These are phyloP conservation scores for Auanema freiburgensis DNA, from an alignment of 2,888 invertebrate species.

Conservation along the genomic window DNA sequence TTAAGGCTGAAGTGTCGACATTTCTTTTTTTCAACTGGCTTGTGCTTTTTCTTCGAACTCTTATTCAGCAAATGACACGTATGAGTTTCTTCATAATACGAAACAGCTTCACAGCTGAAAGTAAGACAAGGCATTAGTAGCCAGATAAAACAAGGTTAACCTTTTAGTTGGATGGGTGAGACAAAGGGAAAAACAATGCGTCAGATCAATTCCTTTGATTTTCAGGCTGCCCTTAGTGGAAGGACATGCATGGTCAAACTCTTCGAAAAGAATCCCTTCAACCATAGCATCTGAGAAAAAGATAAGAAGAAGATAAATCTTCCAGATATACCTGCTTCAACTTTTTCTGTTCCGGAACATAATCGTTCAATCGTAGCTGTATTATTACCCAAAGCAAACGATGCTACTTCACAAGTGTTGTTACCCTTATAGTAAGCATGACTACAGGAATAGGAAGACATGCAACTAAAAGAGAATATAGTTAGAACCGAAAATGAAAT, in stretches of 20 bases:
- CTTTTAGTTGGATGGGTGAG: conserved; percentile 36
- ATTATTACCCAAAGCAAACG: no score
- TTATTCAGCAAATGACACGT: conserved; percentile 13
- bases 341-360: conserved; percentile 10
- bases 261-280: conserved; percentile 34
- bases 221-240: conserved; percentile 3
- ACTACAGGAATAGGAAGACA: conserved; percentile 9
- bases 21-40: neutral
- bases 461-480: conserved; percentile 9
- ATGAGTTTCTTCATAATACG: conserved; percentile 5
- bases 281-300: no score
- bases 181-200: conserved; percentile 37
- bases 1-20: conserved; percentile 15
- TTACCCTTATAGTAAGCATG: conserved; percentile 6
- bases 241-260: conserved; percentile 25
- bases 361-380: conserved; percentile 9
- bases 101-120: conserved; percentile 18
- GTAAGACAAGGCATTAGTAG: no score
- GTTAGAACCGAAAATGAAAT: neutral
- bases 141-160: no score
- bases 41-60: neutral
- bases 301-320: neutral
- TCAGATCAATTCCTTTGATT: conserved; percentile 23
- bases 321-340: conserved; percentile 13
- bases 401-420: conserved; percentile 5